A percentile compares a stretch with the other conserved stretches of the same genome.
phyloP scores from a whole-genome alignment of 2,888 invertebrate genomes.

The Nymphalis polychloros region DNA sequence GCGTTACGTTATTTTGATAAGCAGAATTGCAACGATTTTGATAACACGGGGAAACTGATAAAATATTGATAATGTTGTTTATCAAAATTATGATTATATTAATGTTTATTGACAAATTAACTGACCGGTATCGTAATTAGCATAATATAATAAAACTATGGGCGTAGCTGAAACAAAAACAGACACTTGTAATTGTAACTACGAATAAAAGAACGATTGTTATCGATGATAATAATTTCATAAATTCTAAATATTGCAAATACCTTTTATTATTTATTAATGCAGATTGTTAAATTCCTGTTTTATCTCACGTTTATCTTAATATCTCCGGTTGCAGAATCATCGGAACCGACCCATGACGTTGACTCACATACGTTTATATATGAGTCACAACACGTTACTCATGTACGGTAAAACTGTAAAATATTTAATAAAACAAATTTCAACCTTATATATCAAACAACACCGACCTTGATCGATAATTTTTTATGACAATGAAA shows the following conservation, averaged over 20 bases:
- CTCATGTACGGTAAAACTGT: conserved; percentile 52
- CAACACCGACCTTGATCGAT: conserved; percentile 18
- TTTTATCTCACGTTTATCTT: background rate
- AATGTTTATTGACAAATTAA: too few species aligned
- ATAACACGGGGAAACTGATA: conserved; percentile 4
- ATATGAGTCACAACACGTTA: conserved; percentile 56
- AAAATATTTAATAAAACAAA: conserved; percentile 56
- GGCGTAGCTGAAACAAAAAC: too few species aligned
- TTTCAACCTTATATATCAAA: conserved; percentile 39
- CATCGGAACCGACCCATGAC: conserved; percentile 28
- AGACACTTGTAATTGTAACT: too few species aligned
- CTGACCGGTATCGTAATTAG: too few species aligned
- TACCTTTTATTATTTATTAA: background rate
- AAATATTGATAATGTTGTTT: background rate
- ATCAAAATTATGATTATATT: background rate
- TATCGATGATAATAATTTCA: background rate
- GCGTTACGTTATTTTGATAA: background rate
- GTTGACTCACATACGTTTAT: conserved; percentile 37
- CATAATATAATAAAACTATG: background rate
- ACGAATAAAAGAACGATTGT: background rate
- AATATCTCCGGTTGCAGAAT: conserved; percentile 19
- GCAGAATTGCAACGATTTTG: background rate
- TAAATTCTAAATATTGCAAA: background rate
- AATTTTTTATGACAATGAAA: conserved; percentile 9
- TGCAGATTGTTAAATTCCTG: background rate